Evolutionary conservation across 2,888 invertebrate species (phyloP), one percentile per base, ranked within the genome.

Genomic region (Leptinotarsa peninsularis): DNA sequence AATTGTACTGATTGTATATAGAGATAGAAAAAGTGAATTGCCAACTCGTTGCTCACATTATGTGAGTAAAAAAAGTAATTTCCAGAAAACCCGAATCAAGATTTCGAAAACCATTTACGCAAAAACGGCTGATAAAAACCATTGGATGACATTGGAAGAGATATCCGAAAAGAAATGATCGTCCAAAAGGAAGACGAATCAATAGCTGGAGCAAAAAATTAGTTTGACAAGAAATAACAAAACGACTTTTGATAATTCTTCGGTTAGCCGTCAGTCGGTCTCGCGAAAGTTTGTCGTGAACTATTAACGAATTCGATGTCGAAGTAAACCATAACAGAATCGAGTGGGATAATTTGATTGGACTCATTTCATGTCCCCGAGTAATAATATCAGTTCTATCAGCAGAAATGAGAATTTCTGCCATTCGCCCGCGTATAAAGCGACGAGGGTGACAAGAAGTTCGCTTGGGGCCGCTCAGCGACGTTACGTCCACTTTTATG

Each of bases 361-460:
- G 81, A 73, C 77, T 81, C 76, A 76, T 78, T 80, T 77, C 79
- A 76, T 76, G 79, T 78, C 78, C 67, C 78, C 76, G 69, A 73
- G 73, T 79, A 78, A 78, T 80, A 78, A 76, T 81, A 81, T 78
- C 79, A 78, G 78, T 78, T 78, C 73, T 80, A 78, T 78, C 78
- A 72, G 72, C 71, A 74, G 73, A 77, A 73, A 76, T 78, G 76
- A 72, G 74, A 72, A 74, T 60, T 67, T 72, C 70, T 67, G 72
- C 43, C 63, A 63, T 63, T 63, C 63, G 33, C 33, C 17, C 33
- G 33, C 4, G 58, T 58, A 58, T 58, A n/a, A 63, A 63, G 63
- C 63, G 63, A n/a, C 7, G 43, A 63, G 33, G 63, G 63, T 63
- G 63, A 63, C 63, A 43, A 43, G 63, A 43, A 63, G 43, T 33